Evolutionary conservation across 2,113 vertebrate genomes (phyloP).

Genomic region (Aldabrachelys gigantea): DNA sequence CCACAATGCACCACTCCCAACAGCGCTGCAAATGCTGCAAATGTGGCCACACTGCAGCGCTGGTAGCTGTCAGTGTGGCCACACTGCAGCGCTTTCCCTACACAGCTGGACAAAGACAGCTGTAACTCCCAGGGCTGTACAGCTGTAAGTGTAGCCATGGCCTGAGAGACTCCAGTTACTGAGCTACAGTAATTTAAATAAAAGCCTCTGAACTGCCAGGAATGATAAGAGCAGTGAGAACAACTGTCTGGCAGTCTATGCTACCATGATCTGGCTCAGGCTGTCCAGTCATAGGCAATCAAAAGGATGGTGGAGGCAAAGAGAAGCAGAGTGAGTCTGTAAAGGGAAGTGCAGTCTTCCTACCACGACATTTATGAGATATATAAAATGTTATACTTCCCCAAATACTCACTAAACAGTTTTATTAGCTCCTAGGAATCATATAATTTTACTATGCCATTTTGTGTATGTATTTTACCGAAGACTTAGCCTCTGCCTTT

Average conservation of each 20-base stretch:
- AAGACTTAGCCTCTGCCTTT: not conserved
- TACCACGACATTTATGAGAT: not conserved
- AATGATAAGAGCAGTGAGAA: conserved; percentile 38
- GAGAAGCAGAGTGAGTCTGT: not conserved
- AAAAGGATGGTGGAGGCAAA: not conserved
- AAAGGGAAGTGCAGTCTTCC: not conserved
- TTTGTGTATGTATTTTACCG: not conserved
- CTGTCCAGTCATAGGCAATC: conserved; percentile 12
- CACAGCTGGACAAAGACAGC: no score
- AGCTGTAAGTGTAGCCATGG: no score
- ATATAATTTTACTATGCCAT: not conserved
- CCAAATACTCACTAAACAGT: not conserved
- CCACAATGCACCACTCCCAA: no score
- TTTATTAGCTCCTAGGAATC: not conserved
- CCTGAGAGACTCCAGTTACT: not conserved
- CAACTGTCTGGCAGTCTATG: conserved; percentile 34
- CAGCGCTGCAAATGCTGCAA: no score
- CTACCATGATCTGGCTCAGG: conserved; percentile 26
- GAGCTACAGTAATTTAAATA: not conserved
- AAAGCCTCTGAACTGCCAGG: conserved; percentile 26
- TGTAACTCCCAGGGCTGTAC: no score
- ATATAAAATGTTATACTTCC: not conserved
- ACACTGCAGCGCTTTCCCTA: no score
- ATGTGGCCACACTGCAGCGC: no score
- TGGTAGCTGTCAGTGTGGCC: no score